Base-by-base conservation (phyloP, 2,888 invertebrate genomes). In the Meghimatium bilineatum region DNA sequence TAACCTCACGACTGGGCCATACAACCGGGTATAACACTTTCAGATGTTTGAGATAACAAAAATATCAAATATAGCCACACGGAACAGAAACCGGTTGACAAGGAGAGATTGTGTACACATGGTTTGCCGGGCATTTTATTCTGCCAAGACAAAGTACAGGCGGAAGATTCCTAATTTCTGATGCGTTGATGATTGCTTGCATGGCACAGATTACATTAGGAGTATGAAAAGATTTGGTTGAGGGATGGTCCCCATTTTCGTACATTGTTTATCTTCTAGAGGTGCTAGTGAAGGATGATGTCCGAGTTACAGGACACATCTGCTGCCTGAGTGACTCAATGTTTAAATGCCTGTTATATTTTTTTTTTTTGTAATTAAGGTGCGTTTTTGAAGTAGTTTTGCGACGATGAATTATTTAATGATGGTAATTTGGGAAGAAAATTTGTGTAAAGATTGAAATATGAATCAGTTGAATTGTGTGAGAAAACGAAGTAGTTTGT, bases 221-320 rank as follows among this genome's bases (percentile, higher is more conserved):
- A 76, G 56, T 23, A 76, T 32, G 29, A 23, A 32, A 34, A 34
- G 56, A 52, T 29, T 34, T 34, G 32, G 56, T 32, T 29, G n/a
- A 29, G 32, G 23, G 17, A 34, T 29, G 56, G 76, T 23, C 56
- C 56, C 60, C 32, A 29, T 60, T 32, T 56, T n/a, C 60, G 76
- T 76, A 20, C 34, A 23, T 20, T 60, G 76, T 76, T 76, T 76
- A 76, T 52, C 76, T 76, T 76, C 12, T n/a, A 10, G 34, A 17
- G 76, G 44, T 32, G 17, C 23, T 12, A 23, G 56, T 52, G 76
- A 76, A 56, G 14, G 32, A 76, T 6, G 76, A 20, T 10, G 52
- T 52, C 56, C 32, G 60, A 14, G 0, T 14, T 76, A 76, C 56
- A 60, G 1, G 56, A 52, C 56, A 34, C 76, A 76, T 56, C 76